Percentiles rank a stretch among this genome's conserved stretches.
phyloP scores from a whole-genome alignment of 1,140 invertebrate species.

The Eubasilissa regina region DNA sequence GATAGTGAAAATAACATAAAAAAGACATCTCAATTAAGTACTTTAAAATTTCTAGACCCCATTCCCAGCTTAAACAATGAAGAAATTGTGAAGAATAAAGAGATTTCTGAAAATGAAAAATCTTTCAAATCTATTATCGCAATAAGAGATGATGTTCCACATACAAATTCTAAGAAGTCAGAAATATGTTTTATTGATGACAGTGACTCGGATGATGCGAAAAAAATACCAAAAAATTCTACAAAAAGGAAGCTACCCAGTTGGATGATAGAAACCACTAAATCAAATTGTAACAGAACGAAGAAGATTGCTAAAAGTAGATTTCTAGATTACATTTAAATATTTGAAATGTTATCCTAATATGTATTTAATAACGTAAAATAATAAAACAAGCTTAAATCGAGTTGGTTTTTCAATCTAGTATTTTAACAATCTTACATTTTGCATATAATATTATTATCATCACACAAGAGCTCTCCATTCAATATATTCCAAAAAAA shows the following conservation, averaged over 20 bases:
- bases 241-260: conserved; percentile 31
- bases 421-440: too few relatives aligned
- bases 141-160: too few relatives aligned
- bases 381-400: background rate
- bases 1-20: background rate
- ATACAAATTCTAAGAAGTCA: background rate
- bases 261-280: conserved; percentile 34
- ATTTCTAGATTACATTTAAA: conserved; percentile 42
- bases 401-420: background rate
- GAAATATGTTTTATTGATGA: background rate
- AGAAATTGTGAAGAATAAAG: background rate
- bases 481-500: too few relatives aligned
- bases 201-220: conserved; percentile 18
- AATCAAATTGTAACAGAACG: conserved; percentile 30
- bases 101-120: too few relatives aligned
- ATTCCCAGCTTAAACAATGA: background rate
- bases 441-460: too few relatives aligned
- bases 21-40: conserved; percentile 11
- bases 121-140: too few relatives aligned
- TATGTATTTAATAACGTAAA: too few relatives aligned
- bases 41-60: background rate
- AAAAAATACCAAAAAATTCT: background rate
- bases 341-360: background rate
- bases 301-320: conserved; percentile 42
- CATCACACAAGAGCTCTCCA: too few relatives aligned